Base-by-base conservation (phyloP, 2,888 invertebrate genomes). In the Scaptomyza parva region DNA sequence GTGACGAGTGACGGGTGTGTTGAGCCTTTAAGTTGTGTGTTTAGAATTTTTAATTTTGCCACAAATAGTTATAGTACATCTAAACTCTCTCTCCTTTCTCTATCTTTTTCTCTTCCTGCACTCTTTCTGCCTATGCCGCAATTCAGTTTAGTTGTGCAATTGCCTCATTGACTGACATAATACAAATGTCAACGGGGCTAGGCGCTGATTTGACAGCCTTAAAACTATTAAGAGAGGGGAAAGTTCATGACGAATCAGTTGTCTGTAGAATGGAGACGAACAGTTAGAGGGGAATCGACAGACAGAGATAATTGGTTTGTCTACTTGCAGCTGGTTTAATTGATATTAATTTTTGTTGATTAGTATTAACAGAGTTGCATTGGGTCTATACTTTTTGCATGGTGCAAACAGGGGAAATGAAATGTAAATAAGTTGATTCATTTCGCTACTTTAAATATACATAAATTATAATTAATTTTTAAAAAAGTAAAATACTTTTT, bases 161-260 rank as follows among this genome's bases (percentile, higher is more conserved):
- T 82, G 80, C 76, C 82, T 86, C 74, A 88, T 72, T 86, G 87
- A 88, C 88, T 88, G 88, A 89, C 89, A 85, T 89, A 89, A 88
- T 85, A 76, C 81, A 88, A 81, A 86, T 88, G 89, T 89, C 88
- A 86, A 84, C 66, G 53, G 53, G 61, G 71, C 55, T 63, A 70
- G 76, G 65, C 84, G 60, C 70, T 71, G 73, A 83, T 86, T 88
- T 83, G 78, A 74, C 80, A 85, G 78, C 65, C 53, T 30, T n/a
- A 28, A 61, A 59, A 48, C 48, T 20, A 22, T 8, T 18, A 39
- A 37, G n/a, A 11, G 24, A 12, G n/a, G 18, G 30, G 33, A 24
- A 3, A 45, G 11, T 18, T 35, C 48, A 11, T 17, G 22, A n/a
- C n/a, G n/a, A n/a, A 4, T 2, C 12, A 41, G 47, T 20, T 11